Conservation (phyloP, 2,888 invertebrate species). For the Rhorus exstirpatorius region DNA sequence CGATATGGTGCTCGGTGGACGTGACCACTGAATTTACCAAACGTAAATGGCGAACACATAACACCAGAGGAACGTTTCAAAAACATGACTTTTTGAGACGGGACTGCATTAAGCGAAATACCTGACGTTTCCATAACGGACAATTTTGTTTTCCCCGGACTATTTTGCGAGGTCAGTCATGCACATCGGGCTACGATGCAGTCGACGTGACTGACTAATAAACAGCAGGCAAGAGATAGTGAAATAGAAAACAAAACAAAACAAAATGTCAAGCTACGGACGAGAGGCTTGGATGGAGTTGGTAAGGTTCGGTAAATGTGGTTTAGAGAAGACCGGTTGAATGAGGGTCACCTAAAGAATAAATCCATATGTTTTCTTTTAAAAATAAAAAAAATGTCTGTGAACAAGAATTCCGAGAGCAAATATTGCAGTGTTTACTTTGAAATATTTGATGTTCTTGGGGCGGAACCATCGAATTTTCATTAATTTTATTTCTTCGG, state of each 20-base stretch:
- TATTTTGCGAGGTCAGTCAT: slow-evolving; percentile 38
- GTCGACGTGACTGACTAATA: slow-evolving; percentile 52
- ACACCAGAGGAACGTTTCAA: not conserved
- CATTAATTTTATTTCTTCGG: no score
- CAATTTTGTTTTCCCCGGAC: slow-evolving; percentile 28
- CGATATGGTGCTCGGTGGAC: slow-evolving; percentile 25
- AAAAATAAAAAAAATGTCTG: no score
- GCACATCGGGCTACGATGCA: slow-evolving; percentile 28
- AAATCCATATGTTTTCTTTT: no score
- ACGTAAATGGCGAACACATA: not conserved
- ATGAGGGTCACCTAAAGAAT: no score
- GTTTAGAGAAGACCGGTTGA: no score
- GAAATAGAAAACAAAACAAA: slow-evolving; percentile 54
- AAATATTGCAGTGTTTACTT: no score
- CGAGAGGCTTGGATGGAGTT: slow-evolving; percentile 11
- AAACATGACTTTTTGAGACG: slow-evolving; percentile 28
- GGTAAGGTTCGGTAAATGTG: slow-evolving; percentile 10
- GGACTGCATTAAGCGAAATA: not conserved
- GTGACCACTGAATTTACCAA: slow-evolving; percentile 41
- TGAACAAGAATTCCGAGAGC: no score
- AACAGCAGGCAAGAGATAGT: slow-evolving; percentile 17
- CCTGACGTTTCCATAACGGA: slow-evolving; percentile 15
- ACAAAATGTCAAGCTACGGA: slow-evolving; percentile 17
- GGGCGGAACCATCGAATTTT: no score
- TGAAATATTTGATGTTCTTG: no score